Percentiles rank a stretch among this genome's conserved stretches.
Conservation (phyloP, 2,888 invertebrate genomes). For the Vesta saturnalis region DNA sequence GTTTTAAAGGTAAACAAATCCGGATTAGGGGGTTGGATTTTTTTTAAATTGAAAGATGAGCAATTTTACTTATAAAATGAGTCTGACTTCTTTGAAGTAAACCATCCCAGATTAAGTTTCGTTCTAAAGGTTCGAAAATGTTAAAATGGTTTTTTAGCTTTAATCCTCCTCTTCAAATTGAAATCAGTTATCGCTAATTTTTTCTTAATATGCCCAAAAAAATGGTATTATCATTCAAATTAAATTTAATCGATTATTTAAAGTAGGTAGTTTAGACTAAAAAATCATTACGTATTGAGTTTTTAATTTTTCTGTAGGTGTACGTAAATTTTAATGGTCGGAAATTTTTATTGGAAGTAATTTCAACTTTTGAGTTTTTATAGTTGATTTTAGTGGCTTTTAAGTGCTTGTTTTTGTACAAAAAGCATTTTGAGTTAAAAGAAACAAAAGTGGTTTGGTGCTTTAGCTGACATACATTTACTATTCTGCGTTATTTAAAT, state of each 20-base stretch:
- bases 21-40: conserved; percentile 14
- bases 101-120: conserved; percentile 6
- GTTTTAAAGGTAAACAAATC: conserved; percentile 23
- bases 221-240: too few species aligned
- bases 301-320: not conserved
- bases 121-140: not conserved
- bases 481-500: not conserved
- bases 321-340: not conserved
- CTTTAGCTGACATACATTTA: conserved; percentile 7
- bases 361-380: too few species aligned
- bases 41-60: conserved; percentile 13
- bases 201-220: not conserved
- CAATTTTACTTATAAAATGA: conserved; percentile 17
- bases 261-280: not conserved
- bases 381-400: too few species aligned
- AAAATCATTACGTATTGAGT: too few species aligned
- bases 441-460: not conserved
- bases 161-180: not conserved
- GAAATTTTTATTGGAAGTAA: too few species aligned
- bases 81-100: conserved; percentile 8
- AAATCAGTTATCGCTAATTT: not conserved
- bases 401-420: too few species aligned
- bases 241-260: not conserved
- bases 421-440: too few species aligned
- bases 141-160: conserved; percentile 7